Evolutionary conservation across 2,888 invertebrate species (phyloP), one percentile per base, ranked within the genome.

Genomic region (Melinaea marsaeus): DNA sequence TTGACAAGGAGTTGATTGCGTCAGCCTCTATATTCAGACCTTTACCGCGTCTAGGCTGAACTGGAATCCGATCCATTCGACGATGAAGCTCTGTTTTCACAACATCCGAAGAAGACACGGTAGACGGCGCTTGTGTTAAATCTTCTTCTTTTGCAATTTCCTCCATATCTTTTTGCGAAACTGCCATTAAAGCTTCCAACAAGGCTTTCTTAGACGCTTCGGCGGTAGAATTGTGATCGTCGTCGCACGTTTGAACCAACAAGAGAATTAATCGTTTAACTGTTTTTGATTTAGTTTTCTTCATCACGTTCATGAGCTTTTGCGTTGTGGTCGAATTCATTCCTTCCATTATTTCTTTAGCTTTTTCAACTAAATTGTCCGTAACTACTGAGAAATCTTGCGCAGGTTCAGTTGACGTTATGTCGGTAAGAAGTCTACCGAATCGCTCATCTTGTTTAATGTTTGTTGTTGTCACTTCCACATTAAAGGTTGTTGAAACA

Each of bases 261-360:
- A 96, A 81, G 42, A 96, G 84, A 63, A 96, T 94, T 42, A 96
- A 85, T 69, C 95, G 91, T 58, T 94, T 91, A 0, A 95, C 95
- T 0, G 95, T 93, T 63, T 94, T 94, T 71, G 96, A 95, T 71
- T 93, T 93, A 0, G 96, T 96, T 78, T 95, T 95, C 75, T 95
- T 94, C 96, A 96, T 96, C 48, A 95, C 95, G 66, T 93, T 93
- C 92, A 95, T 93, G 61, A 96, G 88, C 71, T 95, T 95, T 66
- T 93, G 92, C 0, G 94, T 93, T 66, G 95, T 95, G 0, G 95
- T 94, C 9, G 94, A 94, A 74, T 96, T 96, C 67, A 96, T 89
- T 22, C 93, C 94, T 1, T 94, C 94, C 78, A 96, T 94, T 73
- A 96, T 93, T 82, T 95, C 93, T 73, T 95, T 94, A 0, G 96